Base-by-base conservation (phyloP, 2,888 invertebrate genomes). In the Philereme vetulata region DNA sequence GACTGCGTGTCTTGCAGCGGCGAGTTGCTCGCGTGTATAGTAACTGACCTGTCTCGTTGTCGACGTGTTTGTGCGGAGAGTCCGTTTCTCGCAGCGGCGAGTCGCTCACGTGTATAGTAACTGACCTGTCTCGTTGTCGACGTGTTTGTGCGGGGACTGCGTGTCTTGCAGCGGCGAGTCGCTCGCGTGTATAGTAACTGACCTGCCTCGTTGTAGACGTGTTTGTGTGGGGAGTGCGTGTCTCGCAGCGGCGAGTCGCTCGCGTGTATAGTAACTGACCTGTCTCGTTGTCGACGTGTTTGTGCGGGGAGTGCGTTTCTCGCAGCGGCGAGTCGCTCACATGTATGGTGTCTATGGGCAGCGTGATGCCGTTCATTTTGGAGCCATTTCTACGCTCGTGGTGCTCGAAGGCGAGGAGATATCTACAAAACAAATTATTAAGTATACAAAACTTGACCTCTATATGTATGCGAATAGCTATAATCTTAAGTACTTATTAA, bases 351-450 rank as follows among this genome's bases (percentile, higher is more conserved):
- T 83, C 86, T 11, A 86, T 81, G 4, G 84, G 72, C 8, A 71
- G 75, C 0, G 81, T 80, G 10, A 72, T 72, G 11, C 88, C 92
- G 82, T 82, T 93, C 77, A 67, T 43, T n/a, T 77, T 83, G 4
- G 63, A 53, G 3, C 84, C 81, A 60, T 80, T 82, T 82, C 94
- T 64, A 80, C 93, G 79, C 84, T 94, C 81, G 92, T 92, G 84
- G 86, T 93, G 83, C 86, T 96, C 96, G 74, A 93, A 95, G 0
- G 95, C 93, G n/a, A 96, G 84, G 10, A 96, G 87, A 75, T 94
- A 94, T 74, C 96, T 96, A 82, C 5, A 49, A 52, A 21, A 21
- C 21, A 21, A 21, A 21, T 1, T 21, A 1, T 21, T 21, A 21
- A 21, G 21, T 1, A 21, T 21, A 2, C 21, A 21, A 21, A 21